Percentiles rank a stretch among this genome's conserved stretches.
phyloP scores from a whole-genome alignment of 2,888 invertebrate genomes.

The Dyspetes luteomarginatus region DNA sequence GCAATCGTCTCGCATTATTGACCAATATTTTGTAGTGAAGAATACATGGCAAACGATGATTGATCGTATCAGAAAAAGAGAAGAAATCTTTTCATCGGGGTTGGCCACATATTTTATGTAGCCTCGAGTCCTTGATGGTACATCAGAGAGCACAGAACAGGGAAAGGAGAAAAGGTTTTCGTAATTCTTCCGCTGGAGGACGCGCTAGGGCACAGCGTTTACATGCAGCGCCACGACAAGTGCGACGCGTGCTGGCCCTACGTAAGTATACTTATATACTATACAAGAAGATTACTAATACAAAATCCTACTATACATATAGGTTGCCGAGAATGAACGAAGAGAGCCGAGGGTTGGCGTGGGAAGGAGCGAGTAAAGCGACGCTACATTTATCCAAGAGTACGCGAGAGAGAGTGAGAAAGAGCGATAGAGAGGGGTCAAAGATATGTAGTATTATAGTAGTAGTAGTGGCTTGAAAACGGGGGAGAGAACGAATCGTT shows the following conservation, averaged over 20 bases:
- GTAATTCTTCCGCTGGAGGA: conserved; percentile 50
- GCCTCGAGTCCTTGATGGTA: not conserved
- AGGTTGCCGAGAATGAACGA: conserved; percentile 51
- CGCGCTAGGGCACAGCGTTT: conserved; percentile 48
- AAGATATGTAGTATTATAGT: not conserved
- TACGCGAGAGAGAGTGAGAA: conserved; percentile 35
- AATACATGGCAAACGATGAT: not conserved
- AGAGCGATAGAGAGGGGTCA: conserved; percentile 10
- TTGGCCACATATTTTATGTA: not conserved
- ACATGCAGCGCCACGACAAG: conserved; percentile 60
- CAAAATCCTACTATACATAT: conserved; percentile 6
- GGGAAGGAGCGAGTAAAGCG: conserved; percentile 46
- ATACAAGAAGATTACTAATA: not conserved
- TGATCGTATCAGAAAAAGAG: not conserved
- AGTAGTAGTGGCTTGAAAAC: not conserved
- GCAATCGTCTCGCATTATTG: not conserved
- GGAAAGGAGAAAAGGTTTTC: conserved; percentile 49
- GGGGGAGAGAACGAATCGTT: conserved; percentile 54
- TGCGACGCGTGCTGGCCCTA: conserved; percentile 45
- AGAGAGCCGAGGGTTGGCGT: conserved; percentile 52
- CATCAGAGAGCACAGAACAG: conserved; percentile 1
- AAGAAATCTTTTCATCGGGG: not conserved
- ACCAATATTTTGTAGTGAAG: not conserved
- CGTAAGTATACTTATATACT: not conserved
- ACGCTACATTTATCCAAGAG: conserved; percentile 14